Conservation (phyloP, 2,888 invertebrate species). For the Emmelina monodactyla region DNA sequence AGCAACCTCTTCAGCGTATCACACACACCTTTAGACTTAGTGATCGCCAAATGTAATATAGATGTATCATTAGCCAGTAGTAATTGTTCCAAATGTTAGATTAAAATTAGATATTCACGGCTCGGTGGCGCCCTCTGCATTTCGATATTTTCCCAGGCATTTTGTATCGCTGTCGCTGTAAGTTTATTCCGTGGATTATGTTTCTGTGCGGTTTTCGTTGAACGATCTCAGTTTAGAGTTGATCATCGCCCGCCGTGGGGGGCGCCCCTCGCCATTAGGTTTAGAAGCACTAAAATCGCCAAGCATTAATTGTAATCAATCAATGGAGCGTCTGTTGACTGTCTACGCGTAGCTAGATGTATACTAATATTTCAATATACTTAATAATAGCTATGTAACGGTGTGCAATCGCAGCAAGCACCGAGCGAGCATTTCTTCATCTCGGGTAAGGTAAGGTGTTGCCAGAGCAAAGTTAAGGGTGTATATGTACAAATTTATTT, state of each 20-base stretch:
- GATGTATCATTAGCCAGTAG: slow-evolving; percentile 61
- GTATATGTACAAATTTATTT: slow-evolving; percentile 59
- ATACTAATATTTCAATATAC: slow-evolving; percentile 47
- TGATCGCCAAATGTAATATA: slow-evolving; percentile 63
- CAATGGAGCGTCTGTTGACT: slow-evolving; percentile 35
- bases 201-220: too few relatives aligned
- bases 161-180: neutral
- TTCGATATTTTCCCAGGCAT: neutral
- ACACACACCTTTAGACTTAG: slow-evolving; percentile 51
- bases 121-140: slow-evolving; percentile 27
- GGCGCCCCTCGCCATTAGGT: slow-evolving; percentile 25
- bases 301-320: slow-evolving; percentile 37
- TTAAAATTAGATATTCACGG: slow-evolving; percentile 47
- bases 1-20: slow-evolving; percentile 32
- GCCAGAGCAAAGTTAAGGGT: neutral
- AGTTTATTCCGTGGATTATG: neutral
- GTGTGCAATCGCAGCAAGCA: neutral
- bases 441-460: too few relatives aligned
- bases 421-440: too few relatives aligned
- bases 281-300: slow-evolving; percentile 46
- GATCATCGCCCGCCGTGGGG: slow-evolving; percentile 4
- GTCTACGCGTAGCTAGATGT: slow-evolving; percentile 40
- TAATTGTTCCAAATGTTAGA: slow-evolving; percentile 64
- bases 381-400: slow-evolving; percentile 30
- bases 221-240: neutral